Evolutionary conservation across 1,140 invertebrate genomes (phyloP).

Genomic region (Pseudomyrmex dendroicus): DNA sequence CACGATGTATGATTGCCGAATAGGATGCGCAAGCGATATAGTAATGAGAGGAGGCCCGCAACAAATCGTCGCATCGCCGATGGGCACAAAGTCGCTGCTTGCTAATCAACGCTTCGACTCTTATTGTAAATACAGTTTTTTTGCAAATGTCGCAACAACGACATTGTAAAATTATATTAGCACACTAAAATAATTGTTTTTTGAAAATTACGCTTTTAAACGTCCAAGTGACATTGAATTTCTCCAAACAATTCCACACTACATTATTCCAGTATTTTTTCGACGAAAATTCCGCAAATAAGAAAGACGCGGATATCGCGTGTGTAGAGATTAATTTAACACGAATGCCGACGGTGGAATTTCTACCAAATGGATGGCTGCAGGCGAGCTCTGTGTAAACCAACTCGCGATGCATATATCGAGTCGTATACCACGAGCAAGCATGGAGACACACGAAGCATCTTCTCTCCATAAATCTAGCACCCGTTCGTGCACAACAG

Average conservation of each 20-base stretch:
- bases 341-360: constrained; percentile 65
- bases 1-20: constrained; percentile 62
- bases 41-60: constrained; percentile 11
- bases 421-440: not conserved
- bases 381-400: constrained; percentile 60
- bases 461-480: constrained; percentile 33
- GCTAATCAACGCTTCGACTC: not conserved
- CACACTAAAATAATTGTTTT: too few species aligned
- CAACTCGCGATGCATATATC: constrained; percentile 17
- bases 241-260: not conserved
- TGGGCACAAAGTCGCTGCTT: not conserved
- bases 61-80: constrained; percentile 2
- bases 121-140: not conserved
- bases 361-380: constrained; percentile 65
- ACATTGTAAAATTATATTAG: not conserved
- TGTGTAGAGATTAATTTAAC: constrained; percentile 69
- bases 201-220: too few species aligned
- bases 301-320: constrained; percentile 4
- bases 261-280: constrained; percentile 1
- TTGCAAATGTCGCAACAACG: not conserved
- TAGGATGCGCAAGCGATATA: constrained; percentile 43
- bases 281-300: not conserved
- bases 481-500: constrained; percentile 8
- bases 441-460: not conserved
- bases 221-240: too few species aligned